A percentile compares a stretch with the other conserved stretches of the same genome.
Evolutionary conservation across 1,140 invertebrate genomes (phyloP).

Genomic region (Plutomurus gul): DNA sequence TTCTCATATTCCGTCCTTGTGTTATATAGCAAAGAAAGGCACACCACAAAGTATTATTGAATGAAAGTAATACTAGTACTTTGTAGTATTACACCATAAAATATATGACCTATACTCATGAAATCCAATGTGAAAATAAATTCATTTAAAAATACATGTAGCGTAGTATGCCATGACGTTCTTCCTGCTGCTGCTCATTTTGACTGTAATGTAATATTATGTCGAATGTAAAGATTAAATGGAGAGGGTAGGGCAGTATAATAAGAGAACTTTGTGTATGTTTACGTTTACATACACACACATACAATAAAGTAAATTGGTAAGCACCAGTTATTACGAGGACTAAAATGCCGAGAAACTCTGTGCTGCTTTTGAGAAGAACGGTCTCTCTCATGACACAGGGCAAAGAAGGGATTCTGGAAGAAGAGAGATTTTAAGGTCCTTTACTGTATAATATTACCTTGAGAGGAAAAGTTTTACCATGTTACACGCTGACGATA

Average conservation of each 20-base stretch:
- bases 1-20: no score
- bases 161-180: no score
- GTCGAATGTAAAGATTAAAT: neutral
- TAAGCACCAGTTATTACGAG: neutral
- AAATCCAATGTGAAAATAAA: no score
- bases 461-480: neutral
- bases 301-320: conserved; percentile 4
- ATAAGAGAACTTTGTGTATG: neutral
- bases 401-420: neutral
- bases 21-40: no score
- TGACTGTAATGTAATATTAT: conserved; percentile 9
- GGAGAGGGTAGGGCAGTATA: neutral
- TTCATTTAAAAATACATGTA: no score
- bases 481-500: neutral
- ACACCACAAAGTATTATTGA: no score
- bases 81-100: no score
- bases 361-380: neutral
- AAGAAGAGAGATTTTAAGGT: neutral
- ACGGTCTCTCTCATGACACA: conserved; percentile 15
- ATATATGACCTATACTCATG: no score
- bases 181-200: no score
- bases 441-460: neutral
- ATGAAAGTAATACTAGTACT: no score
- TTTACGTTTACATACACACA: neutral
- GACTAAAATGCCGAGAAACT: neutral